phyloP scores from a whole-genome alignment of 1,140 invertebrate genomes.

The Octopus sinensis region DNA sequence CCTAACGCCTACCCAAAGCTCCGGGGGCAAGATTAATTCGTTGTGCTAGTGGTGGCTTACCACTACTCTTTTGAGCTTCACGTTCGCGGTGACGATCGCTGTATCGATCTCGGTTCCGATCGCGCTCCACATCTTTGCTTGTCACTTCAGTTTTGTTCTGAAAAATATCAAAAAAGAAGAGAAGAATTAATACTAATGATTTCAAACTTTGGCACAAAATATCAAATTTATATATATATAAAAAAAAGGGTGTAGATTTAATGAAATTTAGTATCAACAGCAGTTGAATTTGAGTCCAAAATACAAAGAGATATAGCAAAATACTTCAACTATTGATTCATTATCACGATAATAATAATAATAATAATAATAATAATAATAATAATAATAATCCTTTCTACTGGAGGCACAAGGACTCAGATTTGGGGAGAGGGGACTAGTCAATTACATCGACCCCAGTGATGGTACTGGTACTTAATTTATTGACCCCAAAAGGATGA shows the following conservation, averaged over 20 bases:
- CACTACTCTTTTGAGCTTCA: constrained; percentile 23
- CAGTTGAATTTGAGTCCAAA: too few species aligned
- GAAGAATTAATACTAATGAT: background rate
- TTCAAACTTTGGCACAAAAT: background rate
- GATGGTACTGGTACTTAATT: too few species aligned
- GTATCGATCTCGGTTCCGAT: constrained; percentile 26
- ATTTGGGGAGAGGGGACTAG: too few species aligned
- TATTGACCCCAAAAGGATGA: too few species aligned
- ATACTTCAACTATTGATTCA: too few species aligned
- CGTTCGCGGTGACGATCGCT: constrained; percentile 16
- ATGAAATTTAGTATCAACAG: too few species aligned
- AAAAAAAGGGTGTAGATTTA: background rate
- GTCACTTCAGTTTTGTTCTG: constrained; percentile 40
- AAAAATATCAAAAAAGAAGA: constrained; percentile 16
- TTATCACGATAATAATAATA: too few species aligned
- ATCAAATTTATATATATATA: background rate
- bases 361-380: too few species aligned
- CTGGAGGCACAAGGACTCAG: too few species aligned
- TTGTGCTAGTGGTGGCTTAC: constrained; percentile 31
- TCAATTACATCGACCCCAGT: too few species aligned
- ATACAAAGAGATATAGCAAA: too few species aligned
- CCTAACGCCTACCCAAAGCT: constrained; percentile 32
- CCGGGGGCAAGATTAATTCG: constrained; percentile 39
- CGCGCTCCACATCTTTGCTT: constrained; percentile 22
- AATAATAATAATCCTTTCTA: too few species aligned